A percentile compares a stretch with the other conserved stretches of the same genome.
Conservation (phyloP, 2,797 vertebrate genomes). For the Mycteria americana region DNA sequence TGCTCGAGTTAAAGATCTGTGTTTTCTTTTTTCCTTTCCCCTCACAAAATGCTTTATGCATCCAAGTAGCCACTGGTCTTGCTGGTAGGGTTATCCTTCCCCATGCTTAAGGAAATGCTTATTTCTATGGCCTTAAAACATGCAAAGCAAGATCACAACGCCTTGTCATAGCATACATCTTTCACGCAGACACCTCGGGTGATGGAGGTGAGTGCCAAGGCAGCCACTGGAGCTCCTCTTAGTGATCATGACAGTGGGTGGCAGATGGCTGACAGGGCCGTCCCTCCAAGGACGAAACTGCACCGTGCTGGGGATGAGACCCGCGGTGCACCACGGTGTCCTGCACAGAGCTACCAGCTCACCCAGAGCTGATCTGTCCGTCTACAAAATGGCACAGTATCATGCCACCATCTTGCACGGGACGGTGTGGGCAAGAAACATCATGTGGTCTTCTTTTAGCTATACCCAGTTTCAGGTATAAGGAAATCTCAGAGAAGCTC, state of each 20-base stretch:
- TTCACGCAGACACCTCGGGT: neutral
- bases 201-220: neutral
- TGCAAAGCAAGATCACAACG: accelerated
- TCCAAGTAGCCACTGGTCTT: neutral
- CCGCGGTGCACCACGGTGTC: accelerated
- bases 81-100: neutral
- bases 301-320: accelerated
- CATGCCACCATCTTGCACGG: accelerated
- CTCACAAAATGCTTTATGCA: neutral
- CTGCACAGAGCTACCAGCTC: accelerated
- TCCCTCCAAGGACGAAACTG: neutral
- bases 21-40: neutral
- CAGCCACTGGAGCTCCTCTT: neutral
- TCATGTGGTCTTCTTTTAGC: neutral
- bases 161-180: neutral
- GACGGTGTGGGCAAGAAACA: neutral
- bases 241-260: neutral
- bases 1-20: neutral
- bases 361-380: accelerated
- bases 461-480: neutral
- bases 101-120: neutral
- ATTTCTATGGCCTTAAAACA: neutral
- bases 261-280: too few relatives aligned
- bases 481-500: neutral
- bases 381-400: accelerated